A percentile compares a stretch with the other conserved stretches of the same genome.
phyloP scores from a whole-genome alignment of 2,797 vertebrate genomes.

The Moxostoma hubbsi region DNA sequence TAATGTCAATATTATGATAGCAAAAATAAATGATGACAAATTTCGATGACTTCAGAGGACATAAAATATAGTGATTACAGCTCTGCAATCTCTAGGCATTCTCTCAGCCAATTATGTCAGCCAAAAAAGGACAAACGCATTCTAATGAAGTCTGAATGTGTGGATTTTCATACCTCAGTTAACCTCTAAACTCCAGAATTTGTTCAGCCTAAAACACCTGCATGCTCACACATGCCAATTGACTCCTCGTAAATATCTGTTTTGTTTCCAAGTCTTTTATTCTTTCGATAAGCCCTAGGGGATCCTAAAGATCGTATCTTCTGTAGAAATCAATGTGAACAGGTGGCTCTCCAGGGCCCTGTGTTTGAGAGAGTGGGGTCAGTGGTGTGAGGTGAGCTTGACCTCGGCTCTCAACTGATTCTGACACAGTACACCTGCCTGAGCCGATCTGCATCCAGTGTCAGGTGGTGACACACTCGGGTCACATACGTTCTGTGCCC shows the following conservation, averaged over 20 bases:
- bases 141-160: constrained; percentile 72
- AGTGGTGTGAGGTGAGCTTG: constrained; percentile 56
- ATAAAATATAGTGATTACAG: too few species aligned
- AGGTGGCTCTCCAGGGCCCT: constrained; percentile 52
- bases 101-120: constrained; percentile 71
- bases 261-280: constrained; percentile 16
- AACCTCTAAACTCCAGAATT: not conserved
- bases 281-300: constrained; percentile 35
- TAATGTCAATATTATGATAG: too few species aligned
- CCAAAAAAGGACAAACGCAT: constrained; percentile 80
- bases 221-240: not conserved
- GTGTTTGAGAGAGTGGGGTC: constrained; percentile 34
- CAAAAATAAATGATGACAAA: too few species aligned
- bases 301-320: constrained; percentile 52
- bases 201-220: not conserved
- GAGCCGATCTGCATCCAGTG: constrained; percentile 63
- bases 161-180: constrained; percentile 38
- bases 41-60: too few species aligned
- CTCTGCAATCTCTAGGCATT: too few species aligned
- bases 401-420: constrained; percentile 74
- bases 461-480: constrained; percentile 62
- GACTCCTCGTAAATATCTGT: constrained; percentile 1
- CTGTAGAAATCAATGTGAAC: constrained; percentile 57
- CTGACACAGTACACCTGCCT: constrained; percentile 55
- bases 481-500: constrained; percentile 62